Evolutionary conservation across 1,140 invertebrate genomes (phyloP).

Genomic region (Ceratitis capitata): DNA sequence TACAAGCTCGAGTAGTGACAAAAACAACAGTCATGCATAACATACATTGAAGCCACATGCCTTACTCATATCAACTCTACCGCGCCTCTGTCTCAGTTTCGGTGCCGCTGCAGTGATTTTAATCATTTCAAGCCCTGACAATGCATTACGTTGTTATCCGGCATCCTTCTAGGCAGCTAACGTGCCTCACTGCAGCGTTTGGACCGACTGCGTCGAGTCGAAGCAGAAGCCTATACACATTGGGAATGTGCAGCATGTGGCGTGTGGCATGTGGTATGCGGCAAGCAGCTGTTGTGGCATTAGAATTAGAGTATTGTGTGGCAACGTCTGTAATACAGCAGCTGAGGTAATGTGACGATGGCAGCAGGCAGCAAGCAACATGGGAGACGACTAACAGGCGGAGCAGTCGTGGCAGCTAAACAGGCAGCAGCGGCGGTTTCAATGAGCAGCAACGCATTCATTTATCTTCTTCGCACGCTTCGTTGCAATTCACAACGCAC

Average conservation of each 20-base stretch:
- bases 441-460: background rate
- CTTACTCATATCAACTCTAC: background rate
- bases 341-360: background rate
- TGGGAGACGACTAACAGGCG: background rate
- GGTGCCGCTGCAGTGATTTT: conserved; percentile 38
- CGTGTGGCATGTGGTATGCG: background rate
- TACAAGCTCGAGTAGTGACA: background rate
- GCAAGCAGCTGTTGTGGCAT: background rate
- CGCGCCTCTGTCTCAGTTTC: background rate
- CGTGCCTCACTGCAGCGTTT: background rate
- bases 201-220: background rate
- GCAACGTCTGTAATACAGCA: background rate
- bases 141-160: conserved; percentile 5
- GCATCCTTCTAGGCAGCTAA: background rate
- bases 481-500: conserved; percentile 9
- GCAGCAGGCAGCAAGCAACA: background rate
- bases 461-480: conserved; percentile 19
- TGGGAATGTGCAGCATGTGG: background rate
- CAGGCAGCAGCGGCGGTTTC: background rate
- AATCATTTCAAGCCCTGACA: conserved; percentile 27
- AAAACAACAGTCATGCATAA: background rate
- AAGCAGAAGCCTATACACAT: background rate
- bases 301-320: background rate
- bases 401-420: background rate
- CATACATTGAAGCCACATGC: too few relatives aligned